These are phyloP conservation scores for Antennarius maculatus DNA, from an alignment of 2,797 vertebrate genomes.

Conservation along the genomic window DNA sequence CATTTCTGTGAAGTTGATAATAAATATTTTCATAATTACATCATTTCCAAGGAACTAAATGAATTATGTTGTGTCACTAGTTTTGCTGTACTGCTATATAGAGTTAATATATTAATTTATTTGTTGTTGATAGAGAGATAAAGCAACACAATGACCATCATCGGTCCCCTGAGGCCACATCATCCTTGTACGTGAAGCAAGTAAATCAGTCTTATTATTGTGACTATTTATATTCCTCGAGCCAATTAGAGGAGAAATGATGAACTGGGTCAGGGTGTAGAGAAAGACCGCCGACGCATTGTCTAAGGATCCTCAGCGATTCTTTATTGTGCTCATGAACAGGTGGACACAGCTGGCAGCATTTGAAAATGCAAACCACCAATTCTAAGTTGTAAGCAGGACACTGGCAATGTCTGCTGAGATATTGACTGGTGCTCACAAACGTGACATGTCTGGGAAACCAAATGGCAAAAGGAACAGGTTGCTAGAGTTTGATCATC, in stretches of 20 bases:
- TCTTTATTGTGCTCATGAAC: slow-evolving; percentile 5
- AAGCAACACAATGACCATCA: slow-evolving; percentile 19
- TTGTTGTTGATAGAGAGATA: not conserved
- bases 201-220: slow-evolving; percentile 67
- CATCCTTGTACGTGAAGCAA: slow-evolving; percentile 72
- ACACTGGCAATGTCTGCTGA: not conserved
- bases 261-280: slow-evolving; percentile 53
- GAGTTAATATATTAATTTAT: too few species aligned
- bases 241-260: slow-evolving; percentile 73
- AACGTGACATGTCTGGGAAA: slow-evolving; percentile 2
- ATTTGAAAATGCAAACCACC: not conserved
- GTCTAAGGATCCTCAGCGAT: slow-evolving; percentile 28
- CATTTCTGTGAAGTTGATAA: not conserved
- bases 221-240: slow-evolving; percentile 70
- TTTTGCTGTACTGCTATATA: too few species aligned
- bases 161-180: slow-evolving; percentile 47
- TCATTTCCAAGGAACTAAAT: not conserved
- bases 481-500: not conserved
- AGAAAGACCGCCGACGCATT: slow-evolving; percentile 46
- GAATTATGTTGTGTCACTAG: not conserved
- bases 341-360: slow-evolving; percentile 19
- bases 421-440: slow-evolving; percentile 1
- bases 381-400: not conserved
- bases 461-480: not conserved
- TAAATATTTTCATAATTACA: not conserved